phyloP scores from a whole-genome alignment of 1,140 invertebrate genomes.

The Vollenhovia emeryi region DNA sequence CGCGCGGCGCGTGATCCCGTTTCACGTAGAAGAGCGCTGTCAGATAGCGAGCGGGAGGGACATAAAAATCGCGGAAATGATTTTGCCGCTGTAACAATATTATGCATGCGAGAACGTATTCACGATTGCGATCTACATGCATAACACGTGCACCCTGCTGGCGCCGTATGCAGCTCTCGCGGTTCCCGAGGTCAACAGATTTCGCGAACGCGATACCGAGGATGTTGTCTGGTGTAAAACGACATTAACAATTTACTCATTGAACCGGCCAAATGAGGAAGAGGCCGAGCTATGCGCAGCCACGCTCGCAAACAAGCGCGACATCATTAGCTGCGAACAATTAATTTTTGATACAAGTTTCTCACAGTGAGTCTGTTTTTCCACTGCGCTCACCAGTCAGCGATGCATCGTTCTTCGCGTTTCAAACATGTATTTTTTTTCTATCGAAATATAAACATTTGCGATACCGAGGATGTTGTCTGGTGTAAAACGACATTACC shows the following conservation, averaged over 20 bases:
- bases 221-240: not conserved
- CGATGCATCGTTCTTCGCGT: no score
- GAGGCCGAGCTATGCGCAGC: not conserved
- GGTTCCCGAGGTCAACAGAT: constrained; percentile 38
- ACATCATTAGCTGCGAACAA: not conserved
- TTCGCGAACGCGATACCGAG: not conserved
- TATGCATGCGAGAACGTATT: constrained; percentile 45
- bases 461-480: not conserved
- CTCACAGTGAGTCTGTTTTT: not conserved
- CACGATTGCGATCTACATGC: constrained; percentile 51
- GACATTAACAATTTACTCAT: constrained; percentile 1
- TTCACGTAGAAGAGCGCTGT: not conserved
- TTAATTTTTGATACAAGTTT: not conserved
- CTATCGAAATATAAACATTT: not conserved
- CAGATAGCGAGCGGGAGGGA: not conserved
- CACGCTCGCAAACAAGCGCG: not conserved
- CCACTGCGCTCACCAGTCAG: not conserved
- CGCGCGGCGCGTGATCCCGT: not conserved
- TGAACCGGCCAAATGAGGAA: not conserved
- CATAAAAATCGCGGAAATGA: constrained; percentile 49
- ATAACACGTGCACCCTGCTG: constrained; percentile 21
- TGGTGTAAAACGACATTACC: not conserved
- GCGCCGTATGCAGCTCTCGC: constrained; percentile 29
- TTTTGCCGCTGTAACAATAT: constrained; percentile 47
- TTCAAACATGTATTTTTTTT: not conserved